Conservation (phyloP, 23 tunicate genomes). For the Halocynthia roretzi region DNA sequence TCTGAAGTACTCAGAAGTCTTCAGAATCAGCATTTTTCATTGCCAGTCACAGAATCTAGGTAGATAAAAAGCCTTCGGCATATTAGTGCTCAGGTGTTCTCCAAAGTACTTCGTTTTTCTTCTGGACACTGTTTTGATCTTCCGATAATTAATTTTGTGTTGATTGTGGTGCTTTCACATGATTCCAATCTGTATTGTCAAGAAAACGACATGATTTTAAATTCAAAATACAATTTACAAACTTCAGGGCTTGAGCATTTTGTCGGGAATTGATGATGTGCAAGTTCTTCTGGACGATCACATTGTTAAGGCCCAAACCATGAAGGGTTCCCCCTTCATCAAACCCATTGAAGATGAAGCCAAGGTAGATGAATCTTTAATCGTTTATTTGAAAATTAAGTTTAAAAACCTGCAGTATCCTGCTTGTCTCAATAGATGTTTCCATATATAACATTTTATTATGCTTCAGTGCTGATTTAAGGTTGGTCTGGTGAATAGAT, state of each 20-base stretch:
- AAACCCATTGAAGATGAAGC: slow-evolving; percentile 78
- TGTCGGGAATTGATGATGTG: slow-evolving; percentile 86
- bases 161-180: too few species aligned
- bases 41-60: too few species aligned
- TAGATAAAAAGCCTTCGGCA: too few species aligned
- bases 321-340: slow-evolving; percentile 93
- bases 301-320: slow-evolving; percentile 81
- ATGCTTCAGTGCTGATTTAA: not conserved
- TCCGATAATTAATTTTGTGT: too few species aligned
- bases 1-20: too few species aligned
- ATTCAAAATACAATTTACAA: not conserved
- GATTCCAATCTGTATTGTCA: too few species aligned
- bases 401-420: not conserved
- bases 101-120: too few species aligned
- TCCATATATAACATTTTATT: not conserved
- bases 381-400: not conserved
- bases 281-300: slow-evolving; percentile 92
- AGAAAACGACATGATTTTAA: too few species aligned
- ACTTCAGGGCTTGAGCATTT: slow-evolving; percentile 64
- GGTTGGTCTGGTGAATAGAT: not conserved
- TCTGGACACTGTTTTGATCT: too few species aligned
- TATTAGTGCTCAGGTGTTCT: too few species aligned
- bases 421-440: not conserved
- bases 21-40: too few species aligned
- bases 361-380: slow-evolving; percentile 47